Evolutionary conservation across 92 coral and sea anemone genomes (phyloP).

Genomic region (Heteractis magnifica): DNA sequence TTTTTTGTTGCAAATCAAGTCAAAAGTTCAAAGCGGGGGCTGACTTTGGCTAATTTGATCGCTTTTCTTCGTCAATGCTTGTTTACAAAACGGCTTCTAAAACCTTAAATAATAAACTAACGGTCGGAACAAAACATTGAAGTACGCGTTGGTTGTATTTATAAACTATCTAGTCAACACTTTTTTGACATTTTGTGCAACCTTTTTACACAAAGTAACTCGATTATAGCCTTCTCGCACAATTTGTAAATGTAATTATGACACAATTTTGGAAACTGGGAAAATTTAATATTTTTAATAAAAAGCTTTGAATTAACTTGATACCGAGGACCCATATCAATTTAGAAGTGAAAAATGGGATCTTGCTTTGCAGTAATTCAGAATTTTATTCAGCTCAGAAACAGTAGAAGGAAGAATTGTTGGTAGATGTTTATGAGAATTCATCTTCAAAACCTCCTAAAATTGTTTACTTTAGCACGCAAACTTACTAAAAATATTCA

Average conservation of each 20-base stretch:
- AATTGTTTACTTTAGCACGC: no score
- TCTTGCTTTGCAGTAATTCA: no score
- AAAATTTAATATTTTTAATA: no score
- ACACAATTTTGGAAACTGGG: neutral
- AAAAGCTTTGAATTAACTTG: no score
- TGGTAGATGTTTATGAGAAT: no score
- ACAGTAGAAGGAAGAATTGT: no score
- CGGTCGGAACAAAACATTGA: neutral
- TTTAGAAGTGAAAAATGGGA: no score
- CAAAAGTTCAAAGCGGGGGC: constrained; percentile 40
- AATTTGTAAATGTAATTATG: neutral
- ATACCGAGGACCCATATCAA: no score
- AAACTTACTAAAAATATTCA: no score
- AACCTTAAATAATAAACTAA: neutral
- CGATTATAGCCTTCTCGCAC: neutral
- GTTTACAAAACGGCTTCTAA: neutral
- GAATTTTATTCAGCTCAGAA: no score
- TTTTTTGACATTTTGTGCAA: neutral
- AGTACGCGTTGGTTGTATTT: neutral
- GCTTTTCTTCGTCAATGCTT: neutral
- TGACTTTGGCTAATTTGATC: constrained; percentile 27
- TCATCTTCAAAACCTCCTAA: no score
- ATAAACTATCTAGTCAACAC: no score
- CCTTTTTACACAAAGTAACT: neutral
- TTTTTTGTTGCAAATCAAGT: constrained; percentile 32